phyloP scores from a whole-genome alignment of 2,113 vertebrate species.

The Caracal caracal region DNA sequence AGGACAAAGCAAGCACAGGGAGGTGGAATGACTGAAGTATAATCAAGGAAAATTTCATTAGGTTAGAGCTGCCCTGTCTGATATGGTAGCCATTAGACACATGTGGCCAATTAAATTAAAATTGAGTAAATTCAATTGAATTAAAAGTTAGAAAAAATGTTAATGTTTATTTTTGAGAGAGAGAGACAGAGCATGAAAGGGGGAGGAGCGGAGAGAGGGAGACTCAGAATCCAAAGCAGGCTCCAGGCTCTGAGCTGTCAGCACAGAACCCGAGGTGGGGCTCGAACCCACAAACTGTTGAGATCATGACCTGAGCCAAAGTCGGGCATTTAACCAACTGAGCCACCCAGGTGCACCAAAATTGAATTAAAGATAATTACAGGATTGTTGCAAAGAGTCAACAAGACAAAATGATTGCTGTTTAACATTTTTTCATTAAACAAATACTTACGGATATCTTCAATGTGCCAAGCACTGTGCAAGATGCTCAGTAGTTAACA shows the following conservation, averaged over 20 bases:
- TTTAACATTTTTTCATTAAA: background rate
- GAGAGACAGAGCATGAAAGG: too few species aligned
- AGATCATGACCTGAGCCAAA: too few species aligned
- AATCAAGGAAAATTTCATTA: background rate
- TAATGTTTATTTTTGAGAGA: too few species aligned
- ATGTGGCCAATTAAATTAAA: too few species aligned
- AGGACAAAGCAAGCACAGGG: background rate
- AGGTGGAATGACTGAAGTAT: background rate
- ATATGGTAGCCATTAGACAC: background rate
- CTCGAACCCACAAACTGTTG: too few species aligned
- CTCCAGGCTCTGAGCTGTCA: too few species aligned
- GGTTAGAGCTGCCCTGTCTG: background rate
- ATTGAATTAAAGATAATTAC: background rate
- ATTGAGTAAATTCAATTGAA: too few species aligned
- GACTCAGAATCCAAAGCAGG: too few species aligned
- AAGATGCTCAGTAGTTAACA: background rate
- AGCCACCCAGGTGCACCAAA: background rate
- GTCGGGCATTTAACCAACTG: too few species aligned
- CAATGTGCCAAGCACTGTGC: background rate
- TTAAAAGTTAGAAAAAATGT: too few species aligned
- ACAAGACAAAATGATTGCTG: background rate
- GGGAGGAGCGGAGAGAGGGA: too few species aligned
- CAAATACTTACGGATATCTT: background rate
- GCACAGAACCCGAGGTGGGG: too few species aligned
- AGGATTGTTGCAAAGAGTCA: background rate